Percentiles rank a stretch among this genome's conserved stretches.
Conservation (phyloP, 2,113 vertebrate genomes). For the Cynoglossus semilaevis region DNA sequence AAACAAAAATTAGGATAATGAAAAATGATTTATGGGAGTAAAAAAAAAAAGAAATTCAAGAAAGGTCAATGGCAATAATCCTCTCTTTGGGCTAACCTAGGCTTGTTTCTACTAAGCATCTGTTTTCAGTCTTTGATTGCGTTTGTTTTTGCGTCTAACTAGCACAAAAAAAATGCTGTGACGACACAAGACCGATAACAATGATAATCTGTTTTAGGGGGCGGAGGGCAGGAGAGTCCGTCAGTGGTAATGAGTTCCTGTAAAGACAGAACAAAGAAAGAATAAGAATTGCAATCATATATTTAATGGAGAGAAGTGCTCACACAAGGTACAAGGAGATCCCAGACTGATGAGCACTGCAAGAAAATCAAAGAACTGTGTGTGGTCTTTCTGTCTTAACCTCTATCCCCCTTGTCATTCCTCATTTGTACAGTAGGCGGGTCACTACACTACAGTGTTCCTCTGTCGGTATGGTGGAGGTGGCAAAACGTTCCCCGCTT, state of each 20-base stretch:
- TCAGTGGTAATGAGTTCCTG: slow-evolving; percentile 44
- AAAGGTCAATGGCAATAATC: slow-evolving; percentile 29
- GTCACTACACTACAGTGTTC: slow-evolving; percentile 93
- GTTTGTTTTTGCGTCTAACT: slow-evolving; percentile 13
- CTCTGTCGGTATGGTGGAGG: slow-evolving; percentile 98
- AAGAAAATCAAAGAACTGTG: slow-evolving; percentile 47
- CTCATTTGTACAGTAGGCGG: slow-evolving; percentile 43
- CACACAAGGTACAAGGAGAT: slow-evolving; percentile 48
- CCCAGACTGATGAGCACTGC: slow-evolving; percentile 50
- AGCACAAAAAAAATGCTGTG: slow-evolving; percentile 19
- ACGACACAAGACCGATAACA: slow-evolving; percentile 18
- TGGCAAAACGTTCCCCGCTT: slow-evolving; percentile 92
- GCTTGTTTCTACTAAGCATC: slow-evolving; percentile 22
- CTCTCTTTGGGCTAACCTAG: slow-evolving; percentile 39
- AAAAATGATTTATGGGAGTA: slow-evolving; percentile 18
- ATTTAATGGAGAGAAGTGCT: slow-evolving; percentile 41
- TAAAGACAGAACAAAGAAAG: slow-evolving; percentile 47
- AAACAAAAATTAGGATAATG: too few species aligned
- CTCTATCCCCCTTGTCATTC: slow-evolving; percentile 73
- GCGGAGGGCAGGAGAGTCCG: slow-evolving; percentile 28
- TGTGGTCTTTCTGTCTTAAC: slow-evolving; percentile 58
- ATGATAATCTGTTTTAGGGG: slow-evolving; percentile 1
- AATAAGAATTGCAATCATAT: slow-evolving; percentile 44
- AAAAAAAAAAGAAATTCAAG: slow-evolving; percentile 31
- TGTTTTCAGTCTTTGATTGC: slow-evolving; percentile 16